Conservation (phyloP, 1,140 invertebrate genomes). For the Scaptomyza graminum region DNA sequence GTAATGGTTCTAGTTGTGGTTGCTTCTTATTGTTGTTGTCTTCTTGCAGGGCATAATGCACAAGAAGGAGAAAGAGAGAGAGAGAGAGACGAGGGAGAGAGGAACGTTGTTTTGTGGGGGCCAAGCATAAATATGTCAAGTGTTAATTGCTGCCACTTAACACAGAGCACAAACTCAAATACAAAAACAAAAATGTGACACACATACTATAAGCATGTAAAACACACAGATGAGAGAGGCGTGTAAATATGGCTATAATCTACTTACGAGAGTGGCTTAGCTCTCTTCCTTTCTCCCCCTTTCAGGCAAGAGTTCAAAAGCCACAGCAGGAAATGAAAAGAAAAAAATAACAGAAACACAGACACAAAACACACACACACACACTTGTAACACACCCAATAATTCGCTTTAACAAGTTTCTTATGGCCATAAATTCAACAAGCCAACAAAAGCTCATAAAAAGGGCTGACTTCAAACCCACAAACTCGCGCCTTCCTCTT, state of each 20-base stretch:
- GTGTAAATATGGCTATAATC: slow-evolving; percentile 82
- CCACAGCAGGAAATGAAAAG: slow-evolving; percentile 55
- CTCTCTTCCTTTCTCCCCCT: slow-evolving; percentile 35
- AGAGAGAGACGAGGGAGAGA: not conserved
- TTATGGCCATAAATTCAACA: slow-evolving; percentile 82
- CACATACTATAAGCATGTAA: not conserved
- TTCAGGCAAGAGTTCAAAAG: slow-evolving; percentile 50
- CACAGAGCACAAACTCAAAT: slow-evolving; percentile 77
- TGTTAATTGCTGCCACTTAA: slow-evolving; percentile 82
- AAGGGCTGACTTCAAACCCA: slow-evolving; percentile 56
- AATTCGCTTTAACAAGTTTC: slow-evolving; percentile 81
- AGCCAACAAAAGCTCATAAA: slow-evolving; percentile 81
- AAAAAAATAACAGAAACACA: slow-evolving; percentile 32
- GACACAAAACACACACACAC: slow-evolving; percentile 26
- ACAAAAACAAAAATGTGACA: slow-evolving; percentile 47
- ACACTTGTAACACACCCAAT: slow-evolving; percentile 81
- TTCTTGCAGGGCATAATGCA: slow-evolving; percentile 52
- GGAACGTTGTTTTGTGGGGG: slow-evolving; percentile 55
- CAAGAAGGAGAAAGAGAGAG: not conserved
- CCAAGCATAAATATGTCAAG: slow-evolving; percentile 80
- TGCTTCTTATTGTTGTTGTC: slow-evolving; percentile 23
- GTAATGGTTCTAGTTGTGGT: slow-evolving; percentile 16
- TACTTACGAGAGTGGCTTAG: slow-evolving; percentile 59
- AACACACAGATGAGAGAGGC: slow-evolving; percentile 24
- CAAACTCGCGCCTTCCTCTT: not conserved